phyloP scores from a whole-genome alignment of 2,888 invertebrate genomes.

The Mimumesa dahlbomi region DNA sequence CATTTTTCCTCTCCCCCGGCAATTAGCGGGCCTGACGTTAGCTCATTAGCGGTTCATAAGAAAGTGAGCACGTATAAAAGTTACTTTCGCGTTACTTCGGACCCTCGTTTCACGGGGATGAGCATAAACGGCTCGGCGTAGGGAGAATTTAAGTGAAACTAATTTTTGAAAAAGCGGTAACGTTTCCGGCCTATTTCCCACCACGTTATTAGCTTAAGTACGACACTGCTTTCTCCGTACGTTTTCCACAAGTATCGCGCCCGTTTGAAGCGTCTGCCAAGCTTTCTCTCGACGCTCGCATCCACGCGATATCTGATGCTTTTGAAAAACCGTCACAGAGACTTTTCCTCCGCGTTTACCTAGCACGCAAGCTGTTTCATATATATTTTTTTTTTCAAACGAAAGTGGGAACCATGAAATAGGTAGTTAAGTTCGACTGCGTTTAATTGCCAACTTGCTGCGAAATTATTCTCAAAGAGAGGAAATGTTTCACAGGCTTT shows the following conservation, averaged over 20 bases:
- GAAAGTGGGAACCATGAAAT: too few species aligned
- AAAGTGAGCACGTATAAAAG: conserved; percentile 57
- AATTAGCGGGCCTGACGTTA: conserved; percentile 55
- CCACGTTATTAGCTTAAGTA: conserved; percentile 49
- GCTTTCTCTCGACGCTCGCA: background rate
- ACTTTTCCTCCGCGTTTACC: too few species aligned
- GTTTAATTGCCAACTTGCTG: too few species aligned
- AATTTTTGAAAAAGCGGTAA: conserved; percentile 61
- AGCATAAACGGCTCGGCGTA: conserved; percentile 32
- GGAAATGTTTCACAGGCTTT: too few species aligned
- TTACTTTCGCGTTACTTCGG: conserved; percentile 45
- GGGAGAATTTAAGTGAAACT: conserved; percentile 65
- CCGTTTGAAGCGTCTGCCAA: conserved; percentile 2
- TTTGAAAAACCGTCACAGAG: too few species aligned
- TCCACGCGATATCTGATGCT: background rate
- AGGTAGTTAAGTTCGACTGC: too few species aligned
- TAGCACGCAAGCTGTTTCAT: too few species aligned
- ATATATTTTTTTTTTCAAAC: too few species aligned
- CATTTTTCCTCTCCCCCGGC: conserved; percentile 42
- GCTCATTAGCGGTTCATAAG: conserved; percentile 65
- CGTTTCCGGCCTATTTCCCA: conserved; percentile 42
- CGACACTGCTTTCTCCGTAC: conserved; percentile 15
- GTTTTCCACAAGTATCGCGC: conserved; percentile 10
- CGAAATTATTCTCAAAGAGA: too few species aligned
- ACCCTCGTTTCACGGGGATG: conserved; percentile 26